Evolutionary conservation across 2,888 invertebrate species (phyloP), one percentile per base, ranked within the genome.

Genomic region (Lepidonotus clava): DNA sequence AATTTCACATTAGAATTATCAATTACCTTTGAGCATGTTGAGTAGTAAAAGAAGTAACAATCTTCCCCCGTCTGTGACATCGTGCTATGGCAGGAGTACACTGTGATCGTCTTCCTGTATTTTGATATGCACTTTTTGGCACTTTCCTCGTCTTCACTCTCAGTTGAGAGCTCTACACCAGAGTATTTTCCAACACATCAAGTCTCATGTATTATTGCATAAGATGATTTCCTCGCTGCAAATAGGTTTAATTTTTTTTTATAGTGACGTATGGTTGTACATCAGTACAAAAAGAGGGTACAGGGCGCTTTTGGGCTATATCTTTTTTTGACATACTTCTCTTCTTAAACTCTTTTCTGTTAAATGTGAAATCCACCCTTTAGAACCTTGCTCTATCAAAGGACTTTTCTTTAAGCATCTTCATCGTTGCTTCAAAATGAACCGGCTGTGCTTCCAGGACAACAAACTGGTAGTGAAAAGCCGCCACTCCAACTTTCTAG

Each of bases 41-140:
- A 97, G 94, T 97, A 97, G 94, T 97, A 97, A 95, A 96, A 97
- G 95, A 97, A 97, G 95, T 97, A 97, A 95, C 97, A 97, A 94
- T 97, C 97, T 94, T 97, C 96, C 71, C 56, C 61, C 8, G 18
- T 4, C 56, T 46, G 56, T 5, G 77, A 46, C 86, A 86, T 86
- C 46, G 21, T 76, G 66, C n/a, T n/a, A n/a, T n/a, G n/a, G n/a
- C n/a, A n/a, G n/a, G n/a, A n/a, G n/a, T n/a, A n/a, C n/a, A n/a
- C n/a, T n/a, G n/a, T n/a, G 46, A 8, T 18, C 46, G 46, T 46
- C 8, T 46, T 8, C 8, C 18, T 46, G 8, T 8, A 46, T 46
- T 18, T 46, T 46, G 18, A 46, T 8, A 46, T 46, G 8, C 46
- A 11, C 18, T 46, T 8, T 46, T 46, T 46, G 46, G 46, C 46